Conservation (phyloP, 2,113 vertebrate species). For the Taxidea taxus region DNA sequence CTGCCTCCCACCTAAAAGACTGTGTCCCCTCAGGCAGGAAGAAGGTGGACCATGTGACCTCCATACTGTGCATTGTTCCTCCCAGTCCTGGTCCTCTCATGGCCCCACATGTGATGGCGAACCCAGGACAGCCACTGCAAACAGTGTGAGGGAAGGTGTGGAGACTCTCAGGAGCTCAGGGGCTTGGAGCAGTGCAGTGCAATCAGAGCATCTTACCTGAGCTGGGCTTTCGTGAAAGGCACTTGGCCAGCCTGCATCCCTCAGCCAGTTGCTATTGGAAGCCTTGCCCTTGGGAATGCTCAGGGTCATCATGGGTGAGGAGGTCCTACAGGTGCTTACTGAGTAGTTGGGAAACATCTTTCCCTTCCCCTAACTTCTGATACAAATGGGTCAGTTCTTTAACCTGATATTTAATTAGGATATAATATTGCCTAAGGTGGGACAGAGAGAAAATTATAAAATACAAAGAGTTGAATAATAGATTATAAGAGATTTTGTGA, state of each 20-base stretch:
- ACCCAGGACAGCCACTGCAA: background rate
- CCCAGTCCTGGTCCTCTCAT: background rate
- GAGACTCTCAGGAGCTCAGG: background rate
- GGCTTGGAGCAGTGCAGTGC: background rate
- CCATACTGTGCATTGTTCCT: background rate
- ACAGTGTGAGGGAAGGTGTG: background rate
- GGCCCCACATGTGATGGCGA: background rate
- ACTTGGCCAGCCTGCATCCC: conserved; percentile 82
- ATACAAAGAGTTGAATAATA: background rate
- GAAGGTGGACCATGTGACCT: background rate
- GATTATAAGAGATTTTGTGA: background rate
- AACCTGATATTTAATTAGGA: conserved; percentile 88
- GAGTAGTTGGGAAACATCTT: conserved; percentile 82
- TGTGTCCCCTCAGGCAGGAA: background rate
- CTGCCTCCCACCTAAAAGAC: too few relatives aligned
- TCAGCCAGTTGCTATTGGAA: conserved; percentile 86
- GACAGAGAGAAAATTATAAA: background rate
- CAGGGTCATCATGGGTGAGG: conserved; percentile 85
- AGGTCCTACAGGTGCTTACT: conserved; percentile 90
- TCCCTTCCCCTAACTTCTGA: conserved; percentile 60
- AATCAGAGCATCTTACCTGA: conserved; percentile 80
- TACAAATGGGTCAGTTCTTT: conserved; percentile 89
- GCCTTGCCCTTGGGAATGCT: conserved; percentile 89
- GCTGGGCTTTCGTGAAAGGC: conserved; percentile 82
- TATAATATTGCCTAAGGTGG: conserved; percentile 83